Evolutionary conservation across 2,888 invertebrate genomes (phyloP).

Genomic region (Tenthredo notha): DNA sequence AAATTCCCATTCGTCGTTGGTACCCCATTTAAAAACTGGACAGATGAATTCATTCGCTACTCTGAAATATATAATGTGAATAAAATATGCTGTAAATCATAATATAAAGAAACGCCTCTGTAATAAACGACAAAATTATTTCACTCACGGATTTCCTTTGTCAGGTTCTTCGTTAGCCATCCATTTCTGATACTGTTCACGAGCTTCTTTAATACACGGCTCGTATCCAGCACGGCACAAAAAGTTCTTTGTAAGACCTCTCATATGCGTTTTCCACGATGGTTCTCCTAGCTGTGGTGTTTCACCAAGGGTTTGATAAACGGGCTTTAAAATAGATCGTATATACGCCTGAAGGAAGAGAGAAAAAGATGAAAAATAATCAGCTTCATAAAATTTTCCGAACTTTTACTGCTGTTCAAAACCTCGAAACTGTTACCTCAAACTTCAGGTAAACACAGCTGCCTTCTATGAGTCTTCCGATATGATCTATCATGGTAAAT

Average conservation of each 20-base stretch:
- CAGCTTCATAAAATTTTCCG: not conserved
- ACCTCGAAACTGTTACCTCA: constrained; percentile 81
- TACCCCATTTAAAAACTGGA: constrained; percentile 91
- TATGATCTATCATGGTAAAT: constrained; percentile 91
- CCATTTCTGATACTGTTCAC: constrained; percentile 87
- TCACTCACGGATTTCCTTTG: constrained; percentile 89
- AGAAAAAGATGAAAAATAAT: constrained; percentile 37
- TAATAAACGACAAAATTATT: not conserved
- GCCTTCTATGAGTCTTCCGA: constrained; percentile 87
- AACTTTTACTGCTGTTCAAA: not conserved
- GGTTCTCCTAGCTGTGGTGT: constrained; percentile 82
- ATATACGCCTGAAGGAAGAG: constrained; percentile 83
- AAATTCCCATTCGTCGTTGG: constrained; percentile 90
- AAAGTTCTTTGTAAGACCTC: constrained; percentile 85
- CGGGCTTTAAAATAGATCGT: constrained; percentile 84
- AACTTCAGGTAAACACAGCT: constrained; percentile 84
- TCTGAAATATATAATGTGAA: constrained; percentile 77
- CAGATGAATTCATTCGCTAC: constrained; percentile 89
- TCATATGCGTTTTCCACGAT: constrained; percentile 84
- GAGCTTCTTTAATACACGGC: constrained; percentile 89
- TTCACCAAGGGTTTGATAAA: constrained; percentile 85
- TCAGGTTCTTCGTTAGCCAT: constrained; percentile 87
- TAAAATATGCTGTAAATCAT: not conserved
- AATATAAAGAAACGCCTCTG: not conserved
- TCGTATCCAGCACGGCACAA: constrained; percentile 88